These are phyloP conservation scores for Carassius carassius DNA, from an alignment of 2,113 vertebrate species.

Conservation along the genomic window DNA sequence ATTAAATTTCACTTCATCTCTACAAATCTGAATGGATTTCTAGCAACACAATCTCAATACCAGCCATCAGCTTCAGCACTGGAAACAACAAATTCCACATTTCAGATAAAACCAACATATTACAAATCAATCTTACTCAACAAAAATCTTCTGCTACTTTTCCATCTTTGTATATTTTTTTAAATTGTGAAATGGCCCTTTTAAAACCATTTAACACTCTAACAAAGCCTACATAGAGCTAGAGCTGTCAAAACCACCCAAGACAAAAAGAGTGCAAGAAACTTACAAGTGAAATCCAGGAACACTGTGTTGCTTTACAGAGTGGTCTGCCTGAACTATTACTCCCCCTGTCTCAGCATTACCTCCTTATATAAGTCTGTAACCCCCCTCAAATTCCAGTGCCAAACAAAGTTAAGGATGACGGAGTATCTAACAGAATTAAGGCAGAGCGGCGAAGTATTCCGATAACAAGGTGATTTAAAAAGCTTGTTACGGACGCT, in stretches of 20 bases:
- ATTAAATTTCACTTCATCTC: not conserved
- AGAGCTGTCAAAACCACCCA: not conserved
- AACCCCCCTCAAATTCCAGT: slow-evolving; percentile 46
- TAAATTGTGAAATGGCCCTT: not conserved
- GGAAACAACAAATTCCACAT: slow-evolving; percentile 7
- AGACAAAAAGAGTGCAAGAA: not conserved
- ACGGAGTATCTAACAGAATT: slow-evolving; percentile 52
- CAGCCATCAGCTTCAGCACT: not conserved
- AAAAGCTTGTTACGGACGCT: slow-evolving; percentile 50
- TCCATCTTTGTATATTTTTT: not conserved
- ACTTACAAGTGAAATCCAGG: slow-evolving; percentile 39
- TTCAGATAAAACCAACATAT: not conserved
- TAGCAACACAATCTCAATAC: not conserved
- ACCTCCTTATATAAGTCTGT: slow-evolving; percentile 49
- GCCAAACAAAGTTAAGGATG: slow-evolving; percentile 55
- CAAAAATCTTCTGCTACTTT: not conserved
- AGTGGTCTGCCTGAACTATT: slow-evolving; percentile 25
- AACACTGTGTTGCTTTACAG: slow-evolving; percentile 30
- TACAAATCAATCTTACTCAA: not conserved
- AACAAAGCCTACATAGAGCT: not conserved
- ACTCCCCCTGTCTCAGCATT: not conserved
- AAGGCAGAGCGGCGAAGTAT: slow-evolving; percentile 40
- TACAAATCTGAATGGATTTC: not conserved
- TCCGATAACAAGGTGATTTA: slow-evolving; percentile 51
- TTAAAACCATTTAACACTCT: slow-evolving; percentile 18